phyloP scores from a whole-genome alignment of 2,888 invertebrate species.

The Drosophila demipolita region DNA sequence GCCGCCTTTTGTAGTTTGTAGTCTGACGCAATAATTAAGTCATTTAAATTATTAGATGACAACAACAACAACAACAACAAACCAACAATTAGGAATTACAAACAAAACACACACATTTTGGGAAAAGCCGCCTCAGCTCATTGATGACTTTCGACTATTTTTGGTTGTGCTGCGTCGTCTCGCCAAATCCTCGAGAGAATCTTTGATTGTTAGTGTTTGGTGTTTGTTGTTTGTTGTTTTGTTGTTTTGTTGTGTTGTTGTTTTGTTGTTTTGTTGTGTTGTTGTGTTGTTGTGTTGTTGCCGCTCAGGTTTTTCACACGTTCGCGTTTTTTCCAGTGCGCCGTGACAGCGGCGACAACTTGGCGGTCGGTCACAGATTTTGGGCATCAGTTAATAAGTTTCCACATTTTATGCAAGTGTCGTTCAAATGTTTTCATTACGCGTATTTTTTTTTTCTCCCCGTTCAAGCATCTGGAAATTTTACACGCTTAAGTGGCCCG shows the following conservation, averaged over 20 bases:
- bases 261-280: no score
- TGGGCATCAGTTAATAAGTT: constrained; percentile 77
- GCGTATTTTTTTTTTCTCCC: constrained; percentile 24
- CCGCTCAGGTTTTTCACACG: constrained; percentile 72
- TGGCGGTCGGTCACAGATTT: constrained; percentile 47
- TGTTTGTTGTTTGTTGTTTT: constrained; percentile 5
- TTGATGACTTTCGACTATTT: constrained; percentile 67
- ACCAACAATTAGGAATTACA: constrained; percentile 23
- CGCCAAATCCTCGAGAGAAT: constrained; percentile 70
- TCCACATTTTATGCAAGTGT: constrained; percentile 81
- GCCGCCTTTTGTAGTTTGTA: constrained; percentile 60
- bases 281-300: constrained; percentile 8
- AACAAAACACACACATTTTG: constrained; percentile 36
- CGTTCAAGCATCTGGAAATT: constrained; percentile 61
- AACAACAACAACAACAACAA: constrained; percentile 53
- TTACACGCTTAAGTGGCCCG: constrained; percentile 68
- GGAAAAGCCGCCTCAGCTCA: constrained; percentile 39
- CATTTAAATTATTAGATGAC: constrained; percentile 79
- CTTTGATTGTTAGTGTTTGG: constrained; percentile 40
- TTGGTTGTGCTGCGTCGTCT: constrained; percentile 51
- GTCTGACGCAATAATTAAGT: constrained; percentile 83
- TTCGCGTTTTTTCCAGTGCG: constrained; percentile 63
- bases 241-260: constrained; percentile 8
- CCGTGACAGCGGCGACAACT: constrained; percentile 47
- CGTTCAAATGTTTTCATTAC: constrained; percentile 61